Conservation (phyloP, 1,140 invertebrate genomes). For the Lordiphosa collinella region DNA sequence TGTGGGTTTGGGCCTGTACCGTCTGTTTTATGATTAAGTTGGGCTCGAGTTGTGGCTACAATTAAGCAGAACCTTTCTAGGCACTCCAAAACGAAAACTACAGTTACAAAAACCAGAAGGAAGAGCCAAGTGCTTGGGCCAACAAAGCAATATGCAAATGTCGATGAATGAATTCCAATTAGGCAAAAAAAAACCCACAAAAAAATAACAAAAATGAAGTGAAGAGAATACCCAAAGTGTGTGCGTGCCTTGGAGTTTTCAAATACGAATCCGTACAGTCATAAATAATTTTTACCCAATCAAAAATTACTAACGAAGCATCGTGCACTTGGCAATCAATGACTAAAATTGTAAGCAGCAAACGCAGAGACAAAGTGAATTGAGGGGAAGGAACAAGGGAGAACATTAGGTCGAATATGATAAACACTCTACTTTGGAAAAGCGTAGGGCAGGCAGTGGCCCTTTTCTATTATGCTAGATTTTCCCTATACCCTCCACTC, state of each 20-base stretch:
- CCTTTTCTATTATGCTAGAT: too few relatives aligned
- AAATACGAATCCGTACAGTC: constrained; percentile 56
- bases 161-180: constrained; percentile 74
- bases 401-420: constrained; percentile 12
- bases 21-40: constrained; percentile 67
- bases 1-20: not conserved
- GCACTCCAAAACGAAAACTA: constrained; percentile 65
- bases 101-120: constrained; percentile 59
- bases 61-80: constrained; percentile 77
- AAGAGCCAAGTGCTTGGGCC: constrained; percentile 59
- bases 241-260: constrained; percentile 56
- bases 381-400: constrained; percentile 25
- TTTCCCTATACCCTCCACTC: not conserved
- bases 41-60: constrained; percentile 50
- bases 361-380: constrained; percentile 33
- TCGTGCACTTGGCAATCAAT: constrained; percentile 67
- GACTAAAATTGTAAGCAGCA: constrained; percentile 63
- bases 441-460: too few relatives aligned
- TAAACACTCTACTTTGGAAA: too few relatives aligned
- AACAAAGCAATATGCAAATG: constrained; percentile 77
- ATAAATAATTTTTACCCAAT: constrained; percentile 76
- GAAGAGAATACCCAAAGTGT: constrained; percentile 24
- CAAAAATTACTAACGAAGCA: constrained; percentile 71
- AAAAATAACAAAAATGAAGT: constrained; percentile 27
- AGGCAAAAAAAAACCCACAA: constrained; percentile 53